These are phyloP conservation scores for Heliconius aoede DNA, from an alignment of 2,888 invertebrate genomes.

Conservation along the genomic window DNA sequence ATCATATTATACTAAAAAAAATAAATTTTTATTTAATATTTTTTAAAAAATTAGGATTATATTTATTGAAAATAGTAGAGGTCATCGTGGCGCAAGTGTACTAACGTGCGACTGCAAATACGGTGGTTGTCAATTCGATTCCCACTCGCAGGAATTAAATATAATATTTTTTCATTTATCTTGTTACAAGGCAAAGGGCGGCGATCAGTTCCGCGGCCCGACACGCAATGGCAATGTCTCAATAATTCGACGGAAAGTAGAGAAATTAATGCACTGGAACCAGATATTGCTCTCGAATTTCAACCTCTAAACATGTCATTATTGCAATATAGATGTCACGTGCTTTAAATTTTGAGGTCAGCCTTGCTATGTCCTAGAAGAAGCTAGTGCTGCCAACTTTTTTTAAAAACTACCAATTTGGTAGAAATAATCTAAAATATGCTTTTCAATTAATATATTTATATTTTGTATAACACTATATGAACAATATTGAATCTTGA, in stretches of 20 bases:
- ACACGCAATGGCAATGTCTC: background rate
- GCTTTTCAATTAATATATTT: background rate
- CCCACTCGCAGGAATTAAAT: background rate
- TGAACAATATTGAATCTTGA: background rate
- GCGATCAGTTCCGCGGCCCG: background rate
- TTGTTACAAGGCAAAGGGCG: background rate
- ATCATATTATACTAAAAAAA: too few relatives aligned
- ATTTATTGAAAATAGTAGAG: too few relatives aligned
- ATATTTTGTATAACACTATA: background rate
- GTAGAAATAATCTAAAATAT: background rate
- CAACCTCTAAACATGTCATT: background rate
- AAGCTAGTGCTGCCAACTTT: background rate
- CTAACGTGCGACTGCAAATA: background rate
- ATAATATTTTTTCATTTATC: background rate
- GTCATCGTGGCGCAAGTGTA: background rate
- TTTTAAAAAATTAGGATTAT: too few relatives aligned
- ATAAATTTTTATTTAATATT: too few relatives aligned
- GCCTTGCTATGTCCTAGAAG: background rate
- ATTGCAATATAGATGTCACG: conserved; percentile 5
- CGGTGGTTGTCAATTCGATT: background rate
- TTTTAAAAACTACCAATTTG: background rate
- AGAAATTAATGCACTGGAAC: background rate
- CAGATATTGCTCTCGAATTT: background rate
- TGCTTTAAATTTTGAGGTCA: conserved; percentile 2
- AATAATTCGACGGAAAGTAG: background rate